Percentiles rank a stretch among this genome's conserved stretches.
Conservation (phyloP, 2,797 vertebrate species). For the Enteromius fasciolatus region DNA sequence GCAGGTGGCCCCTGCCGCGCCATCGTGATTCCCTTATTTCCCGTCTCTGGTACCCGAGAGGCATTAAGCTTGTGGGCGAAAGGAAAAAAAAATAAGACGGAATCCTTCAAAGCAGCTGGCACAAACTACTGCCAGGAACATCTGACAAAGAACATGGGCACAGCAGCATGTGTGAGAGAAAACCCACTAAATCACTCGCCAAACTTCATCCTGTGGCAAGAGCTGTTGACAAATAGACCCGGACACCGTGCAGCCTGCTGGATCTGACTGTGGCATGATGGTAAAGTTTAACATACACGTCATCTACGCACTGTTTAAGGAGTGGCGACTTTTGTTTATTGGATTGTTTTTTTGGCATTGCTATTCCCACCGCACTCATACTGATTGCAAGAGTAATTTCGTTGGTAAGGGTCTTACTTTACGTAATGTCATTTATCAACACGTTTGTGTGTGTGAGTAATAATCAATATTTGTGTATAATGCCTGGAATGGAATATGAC, state of each 20-base stretch:
- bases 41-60: conserved; percentile 18
- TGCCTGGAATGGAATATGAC: not conserved
- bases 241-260: not conserved
- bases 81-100: not conserved
- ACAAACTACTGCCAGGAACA: conserved; percentile 41
- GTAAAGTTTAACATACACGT: not conserved
- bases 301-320: not conserved
- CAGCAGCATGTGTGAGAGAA: conserved; percentile 27
- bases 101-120: conserved; percentile 28
- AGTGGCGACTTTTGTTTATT: not conserved
- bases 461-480: not conserved
- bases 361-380: conserved; percentile 15
- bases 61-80: conserved; percentile 16
- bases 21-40: conserved; percentile 8
- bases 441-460: not conserved
- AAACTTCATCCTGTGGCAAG: conserved; percentile 21
- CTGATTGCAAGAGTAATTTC: conserved; percentile 17
- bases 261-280: not conserved
- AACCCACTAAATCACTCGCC: conserved; percentile 12
- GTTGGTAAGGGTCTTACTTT: conserved; percentile 4
- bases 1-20: conserved; percentile 19
- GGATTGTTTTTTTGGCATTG: conserved; percentile 10
- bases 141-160: conserved; percentile 24
- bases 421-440: not conserved
- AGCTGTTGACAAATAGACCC: conserved; percentile 4